Evolutionary conservation across 2,797 vertebrate genomes (phyloP).

Genomic region (Lemur catta): DNA sequence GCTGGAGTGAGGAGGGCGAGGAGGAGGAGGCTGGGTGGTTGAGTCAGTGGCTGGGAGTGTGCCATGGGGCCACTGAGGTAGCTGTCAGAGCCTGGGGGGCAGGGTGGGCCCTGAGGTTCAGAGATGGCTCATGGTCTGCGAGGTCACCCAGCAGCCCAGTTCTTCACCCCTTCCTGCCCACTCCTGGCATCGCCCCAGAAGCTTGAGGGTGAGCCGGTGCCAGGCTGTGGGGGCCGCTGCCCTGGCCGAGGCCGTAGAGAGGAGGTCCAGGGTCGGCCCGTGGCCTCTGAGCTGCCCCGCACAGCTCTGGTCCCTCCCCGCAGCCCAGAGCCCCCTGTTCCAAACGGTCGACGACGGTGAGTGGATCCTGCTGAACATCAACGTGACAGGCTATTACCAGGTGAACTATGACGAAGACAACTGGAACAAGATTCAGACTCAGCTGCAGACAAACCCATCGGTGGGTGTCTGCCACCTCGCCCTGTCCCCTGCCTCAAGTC

Average conservation of each 20-base stretch:
- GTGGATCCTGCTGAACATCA: slow-evolving; percentile 92
- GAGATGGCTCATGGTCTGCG: not conserved
- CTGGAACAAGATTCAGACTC: slow-evolving; percentile 88
- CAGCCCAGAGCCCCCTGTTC: slow-evolving; percentile 36
- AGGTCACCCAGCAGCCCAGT: not conserved
- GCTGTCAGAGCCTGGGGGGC: not conserved
- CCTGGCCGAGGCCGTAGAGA: not conserved
- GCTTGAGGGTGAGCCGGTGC: not conserved
- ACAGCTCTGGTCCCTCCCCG: not conserved
- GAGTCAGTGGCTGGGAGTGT: not conserved
- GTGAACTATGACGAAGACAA: slow-evolving; percentile 94
- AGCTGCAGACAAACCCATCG: slow-evolving; percentile 79
- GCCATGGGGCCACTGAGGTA: not conserved
- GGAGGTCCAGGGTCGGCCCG: not conserved
- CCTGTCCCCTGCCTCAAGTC: accelerated
- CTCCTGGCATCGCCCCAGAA: not conserved
- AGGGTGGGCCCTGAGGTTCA: not conserved
- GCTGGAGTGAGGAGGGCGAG: accelerated
- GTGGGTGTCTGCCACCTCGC: slow-evolving; percentile 71
- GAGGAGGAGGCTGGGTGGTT: not conserved
- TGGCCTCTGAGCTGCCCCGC: not conserved
- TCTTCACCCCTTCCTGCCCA: not conserved
- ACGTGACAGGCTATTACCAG: slow-evolving; percentile 92
- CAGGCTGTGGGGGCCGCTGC: not conserved
- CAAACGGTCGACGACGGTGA: accelerated